Evolutionary conservation across 2,797 vertebrate genomes (phyloP), one percentile per base, ranked within the genome.

Genomic region (Pseudomugil gertrudae): DNA sequence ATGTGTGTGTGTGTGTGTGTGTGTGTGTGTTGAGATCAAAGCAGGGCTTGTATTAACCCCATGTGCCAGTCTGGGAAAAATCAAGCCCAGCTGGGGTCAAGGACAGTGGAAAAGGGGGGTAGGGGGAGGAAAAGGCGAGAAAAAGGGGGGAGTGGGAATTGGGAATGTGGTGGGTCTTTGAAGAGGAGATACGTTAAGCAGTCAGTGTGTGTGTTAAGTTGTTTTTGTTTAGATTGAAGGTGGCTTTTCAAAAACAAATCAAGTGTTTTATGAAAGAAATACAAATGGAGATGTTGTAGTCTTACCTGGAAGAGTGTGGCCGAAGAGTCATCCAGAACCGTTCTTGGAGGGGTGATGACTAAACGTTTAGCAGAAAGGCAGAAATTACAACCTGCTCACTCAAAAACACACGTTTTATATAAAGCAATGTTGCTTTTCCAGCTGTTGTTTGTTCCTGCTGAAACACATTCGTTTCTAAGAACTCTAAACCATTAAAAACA

Each of bases 301-400:
- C 86, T 81, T 78, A 94, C 94, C 94, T 94, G 89, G 60, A 93
- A 93, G 5, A 95, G 91, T 9, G 93, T 93, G 2, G 72, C 83
- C 2, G 83, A 84, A 1, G 89, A 63, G 63, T 94, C 87, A 1
- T 87, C 79, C 61, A 94, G 86, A 30, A 91, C 81, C 2, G 87
- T 90, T 85, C 94, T 94, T 6, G 94, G 94, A 19, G 94, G 94
- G 0, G 93, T 90, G 64, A 92, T 87, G 77, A 95, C 94, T 95
- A 71, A 26, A 88, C 78, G 67, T 19, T 17, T 56, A 54, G 26
- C 2, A 17, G 51, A 75, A 43, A 24, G 5, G 27, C 11, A 43
- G 19, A 36, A 47, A 54, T 65, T 19, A 71, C 4, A 26, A 69
- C 26, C 14, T 24, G 10, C 4, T 6, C 24, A 23, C 23, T n/a